These are phyloP conservation scores for Entomobrya proxima DNA, from an alignment of 2,888 invertebrate genomes.

Conservation along the genomic window DNA sequence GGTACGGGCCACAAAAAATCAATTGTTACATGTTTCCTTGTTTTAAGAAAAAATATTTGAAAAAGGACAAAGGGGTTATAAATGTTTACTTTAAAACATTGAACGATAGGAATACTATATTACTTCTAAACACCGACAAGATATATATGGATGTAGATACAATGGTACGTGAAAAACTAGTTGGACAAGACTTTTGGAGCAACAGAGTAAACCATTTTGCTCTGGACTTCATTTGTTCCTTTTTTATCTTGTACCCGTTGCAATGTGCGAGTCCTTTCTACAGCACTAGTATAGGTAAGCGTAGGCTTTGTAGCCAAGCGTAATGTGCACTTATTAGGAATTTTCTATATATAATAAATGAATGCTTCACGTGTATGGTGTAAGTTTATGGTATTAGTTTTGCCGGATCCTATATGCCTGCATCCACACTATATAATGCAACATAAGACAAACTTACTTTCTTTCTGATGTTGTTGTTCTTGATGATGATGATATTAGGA, in stretches of 20 bases:
- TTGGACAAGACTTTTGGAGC: neutral
- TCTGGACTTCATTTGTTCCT: neutral
- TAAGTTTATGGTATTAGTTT: too few relatives aligned
- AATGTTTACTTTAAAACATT: too few relatives aligned
- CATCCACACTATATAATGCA: neutral
- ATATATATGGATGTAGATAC: too few relatives aligned
- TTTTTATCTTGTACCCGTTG: neutral
- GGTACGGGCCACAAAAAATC: too few relatives aligned
- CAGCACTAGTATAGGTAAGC: neutral
- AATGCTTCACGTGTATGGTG: too few relatives aligned
- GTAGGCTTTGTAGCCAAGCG: neutral
- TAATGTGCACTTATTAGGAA: neutral
- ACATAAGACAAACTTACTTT: conserved; percentile 41
- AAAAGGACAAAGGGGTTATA: too few relatives aligned
- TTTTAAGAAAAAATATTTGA: too few relatives aligned
- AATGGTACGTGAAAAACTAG: too few relatives aligned
- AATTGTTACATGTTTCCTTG: too few relatives aligned
- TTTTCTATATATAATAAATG: neutral
- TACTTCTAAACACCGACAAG: too few relatives aligned
- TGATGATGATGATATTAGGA: conserved; percentile 51
- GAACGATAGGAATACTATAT: too few relatives aligned
- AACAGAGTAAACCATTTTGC: neutral
- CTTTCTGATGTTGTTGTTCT: conserved; percentile 9
- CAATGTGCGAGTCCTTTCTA: neutral
- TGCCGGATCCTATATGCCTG: neutral